These are phyloP conservation scores for Acanthosoma haemorrhoidale DNA, from an alignment of 2,888 invertebrate genomes.

Conservation along the genomic window DNA sequence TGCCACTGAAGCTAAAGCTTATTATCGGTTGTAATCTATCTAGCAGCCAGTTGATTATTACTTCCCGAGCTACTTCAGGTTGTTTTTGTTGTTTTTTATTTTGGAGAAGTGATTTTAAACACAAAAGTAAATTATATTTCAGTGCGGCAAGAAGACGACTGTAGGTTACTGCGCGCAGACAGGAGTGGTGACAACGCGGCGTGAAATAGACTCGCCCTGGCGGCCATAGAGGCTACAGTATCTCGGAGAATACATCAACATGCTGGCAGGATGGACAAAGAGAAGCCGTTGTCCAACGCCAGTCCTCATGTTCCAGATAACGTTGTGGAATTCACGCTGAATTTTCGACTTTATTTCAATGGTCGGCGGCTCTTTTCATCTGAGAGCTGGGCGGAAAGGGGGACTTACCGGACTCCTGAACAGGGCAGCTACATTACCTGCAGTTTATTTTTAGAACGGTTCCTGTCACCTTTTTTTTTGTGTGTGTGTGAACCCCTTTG, in stretches of 20 bases:
- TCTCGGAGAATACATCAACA: not conserved
- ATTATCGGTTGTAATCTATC: no score
- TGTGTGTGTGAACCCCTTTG: not conserved
- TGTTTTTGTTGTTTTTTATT: no score
- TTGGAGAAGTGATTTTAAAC: no score
- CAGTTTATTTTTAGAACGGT: not conserved
- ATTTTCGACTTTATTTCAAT: slow-evolving; percentile 2
- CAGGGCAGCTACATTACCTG: not conserved
- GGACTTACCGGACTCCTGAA: not conserved
- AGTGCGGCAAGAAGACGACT: no score
- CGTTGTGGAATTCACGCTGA: slow-evolving; percentile 1
- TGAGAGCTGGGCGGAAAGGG: not conserved
- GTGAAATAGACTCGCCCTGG: not conserved
- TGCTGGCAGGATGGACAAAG: not conserved
- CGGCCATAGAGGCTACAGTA: not conserved
- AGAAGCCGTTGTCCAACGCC: no score
- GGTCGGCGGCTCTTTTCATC: not conserved
- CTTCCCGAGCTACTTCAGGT: no score
- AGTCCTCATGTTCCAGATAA: not conserved
- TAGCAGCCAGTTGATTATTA: no score
- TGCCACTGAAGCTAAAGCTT: no score
- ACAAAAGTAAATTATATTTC: no score
- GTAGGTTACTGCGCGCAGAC: not conserved
- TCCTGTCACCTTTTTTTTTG: not conserved
- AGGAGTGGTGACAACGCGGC: not conserved